Percentiles rank a stretch among this genome's conserved stretches.
These are phyloP conservation scores for Pyxicephalus adspersus DNA, from an alignment of 2,113 vertebrate genomes.

Conservation along the genomic window DNA sequence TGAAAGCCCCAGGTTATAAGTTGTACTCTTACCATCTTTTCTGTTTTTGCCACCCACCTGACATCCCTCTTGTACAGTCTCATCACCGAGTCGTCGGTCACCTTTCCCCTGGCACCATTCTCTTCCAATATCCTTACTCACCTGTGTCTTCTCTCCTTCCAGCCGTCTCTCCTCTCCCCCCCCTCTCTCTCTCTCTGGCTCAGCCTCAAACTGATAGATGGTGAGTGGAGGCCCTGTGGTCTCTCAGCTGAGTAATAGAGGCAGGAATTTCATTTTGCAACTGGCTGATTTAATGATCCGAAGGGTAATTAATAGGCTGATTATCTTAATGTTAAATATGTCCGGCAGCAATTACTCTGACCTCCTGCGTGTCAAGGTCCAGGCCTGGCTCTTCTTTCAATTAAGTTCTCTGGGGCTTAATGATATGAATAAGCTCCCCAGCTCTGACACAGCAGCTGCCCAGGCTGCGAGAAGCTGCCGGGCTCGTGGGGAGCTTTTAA, in stretches of 20 bases:
- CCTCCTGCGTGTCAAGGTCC: constrained; percentile 99
- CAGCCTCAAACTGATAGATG: constrained; percentile 89
- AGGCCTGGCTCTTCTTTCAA: constrained; percentile 91
- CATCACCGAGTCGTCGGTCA: neutral
- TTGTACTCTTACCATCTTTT: neutral
- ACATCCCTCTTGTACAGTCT: neutral
- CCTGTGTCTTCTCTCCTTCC: constrained; percentile 27
- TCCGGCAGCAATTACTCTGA: constrained; percentile 99
- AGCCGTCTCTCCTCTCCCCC: constrained; percentile 73
- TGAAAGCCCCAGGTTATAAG: neutral
- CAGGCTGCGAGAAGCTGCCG: constrained; percentile 79
- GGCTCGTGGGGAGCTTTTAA: constrained; percentile 80
- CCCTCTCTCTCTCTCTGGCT: constrained; percentile 80
- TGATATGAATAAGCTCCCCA: constrained; percentile 88
- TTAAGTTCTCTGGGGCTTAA: constrained; percentile 93
- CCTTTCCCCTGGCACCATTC: neutral
- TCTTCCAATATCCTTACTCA: neutral
- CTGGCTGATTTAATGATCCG: constrained; percentile 99
- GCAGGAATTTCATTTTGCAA: constrained; percentile 99
- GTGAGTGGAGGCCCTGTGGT: constrained; percentile 92
- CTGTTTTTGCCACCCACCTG: neutral
- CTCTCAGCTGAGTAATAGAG: constrained; percentile 99
- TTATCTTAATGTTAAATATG: constrained; percentile 99
- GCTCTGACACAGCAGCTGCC: constrained; percentile 81
- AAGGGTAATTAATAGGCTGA: constrained; percentile 99